phyloP scores from a whole-genome alignment of 2,888 invertebrate genomes.

The Argyresthia albistria region DNA sequence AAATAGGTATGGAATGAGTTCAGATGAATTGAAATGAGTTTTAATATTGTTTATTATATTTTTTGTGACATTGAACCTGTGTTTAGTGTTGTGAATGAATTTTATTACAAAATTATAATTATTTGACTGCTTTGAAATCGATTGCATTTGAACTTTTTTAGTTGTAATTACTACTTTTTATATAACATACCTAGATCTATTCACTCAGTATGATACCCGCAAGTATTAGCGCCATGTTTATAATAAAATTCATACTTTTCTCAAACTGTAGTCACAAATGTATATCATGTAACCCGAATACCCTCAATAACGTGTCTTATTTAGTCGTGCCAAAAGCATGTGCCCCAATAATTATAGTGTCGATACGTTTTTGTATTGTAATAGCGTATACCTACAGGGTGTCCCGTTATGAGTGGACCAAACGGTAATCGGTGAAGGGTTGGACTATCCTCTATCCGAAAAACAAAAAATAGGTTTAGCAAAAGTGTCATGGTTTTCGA shows the following conservation, averaged over 20 bases:
- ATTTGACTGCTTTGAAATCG: slow-evolving; percentile 25
- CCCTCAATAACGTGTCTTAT: slow-evolving; percentile 40
- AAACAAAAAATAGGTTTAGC: no score
- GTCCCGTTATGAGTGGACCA: no score
- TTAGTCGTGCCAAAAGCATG: slow-evolving; percentile 40
- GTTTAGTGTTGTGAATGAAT: slow-evolving; percentile 6
- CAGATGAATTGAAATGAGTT: background rate
- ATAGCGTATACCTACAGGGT: no score
- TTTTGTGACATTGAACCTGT: background rate
- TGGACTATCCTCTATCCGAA: no score
- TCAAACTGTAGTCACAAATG: slow-evolving; percentile 1
- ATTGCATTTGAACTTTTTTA: slow-evolving; percentile 22
- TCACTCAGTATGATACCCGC: background rate
- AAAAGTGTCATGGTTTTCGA: no score
- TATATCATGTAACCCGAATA: slow-evolving; percentile 13
- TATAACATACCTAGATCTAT: background rate
- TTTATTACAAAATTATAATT: slow-evolving; percentile 10
- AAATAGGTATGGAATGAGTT: background rate
- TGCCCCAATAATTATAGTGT: slow-evolving; percentile 15
- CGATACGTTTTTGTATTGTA: slow-evolving; percentile 20
- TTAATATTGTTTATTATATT: background rate
- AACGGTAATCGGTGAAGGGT: no score
- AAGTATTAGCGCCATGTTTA: background rate
- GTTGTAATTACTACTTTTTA: slow-evolving; percentile 8
- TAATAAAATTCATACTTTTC: background rate